Conservation (phyloP, 2,888 invertebrate genomes). For the Sinhomidia bicolor region DNA sequence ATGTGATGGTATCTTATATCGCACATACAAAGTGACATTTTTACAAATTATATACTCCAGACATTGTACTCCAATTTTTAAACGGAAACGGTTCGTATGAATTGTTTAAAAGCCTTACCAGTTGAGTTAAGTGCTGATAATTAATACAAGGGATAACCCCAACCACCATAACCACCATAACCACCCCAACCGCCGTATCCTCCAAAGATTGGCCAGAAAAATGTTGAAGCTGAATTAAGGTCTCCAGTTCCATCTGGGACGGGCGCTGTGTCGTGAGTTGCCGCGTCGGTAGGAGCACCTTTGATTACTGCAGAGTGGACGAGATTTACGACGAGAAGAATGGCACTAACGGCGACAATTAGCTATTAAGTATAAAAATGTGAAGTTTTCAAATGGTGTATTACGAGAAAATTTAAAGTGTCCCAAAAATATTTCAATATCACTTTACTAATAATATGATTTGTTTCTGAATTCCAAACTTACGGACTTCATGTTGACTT, state of each 20-base stretch:
- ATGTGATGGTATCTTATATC: no score
- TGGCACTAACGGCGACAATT: conserved; percentile 10
- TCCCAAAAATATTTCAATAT: not conserved
- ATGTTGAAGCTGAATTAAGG: conserved; percentile 29
- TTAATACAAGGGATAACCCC: conserved; percentile 11
- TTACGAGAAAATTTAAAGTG: no score
- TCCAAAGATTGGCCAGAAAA: conserved; percentile 35
- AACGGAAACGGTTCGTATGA: no score
- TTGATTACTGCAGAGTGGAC: conserved; percentile 31
- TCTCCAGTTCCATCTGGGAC: not conserved
- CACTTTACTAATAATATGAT: no score
- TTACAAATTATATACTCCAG: no score
- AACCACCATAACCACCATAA: conserved; percentile 20
- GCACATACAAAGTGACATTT: no score
- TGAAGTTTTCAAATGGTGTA: not conserved
- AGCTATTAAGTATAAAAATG: conserved; percentile 14
- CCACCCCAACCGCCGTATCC: conserved; percentile 36
- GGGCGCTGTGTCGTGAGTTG: conserved; percentile 10
- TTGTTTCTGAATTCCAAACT: no score
- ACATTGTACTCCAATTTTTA: no score
- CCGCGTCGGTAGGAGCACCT: not conserved
- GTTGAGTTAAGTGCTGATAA: no score
- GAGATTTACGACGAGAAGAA: not conserved
- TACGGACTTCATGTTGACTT: conserved; percentile 57
- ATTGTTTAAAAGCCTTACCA: no score